Evolutionary conservation across 2,113 vertebrate genomes (phyloP).

Genomic region (Corapipo altera): DNA sequence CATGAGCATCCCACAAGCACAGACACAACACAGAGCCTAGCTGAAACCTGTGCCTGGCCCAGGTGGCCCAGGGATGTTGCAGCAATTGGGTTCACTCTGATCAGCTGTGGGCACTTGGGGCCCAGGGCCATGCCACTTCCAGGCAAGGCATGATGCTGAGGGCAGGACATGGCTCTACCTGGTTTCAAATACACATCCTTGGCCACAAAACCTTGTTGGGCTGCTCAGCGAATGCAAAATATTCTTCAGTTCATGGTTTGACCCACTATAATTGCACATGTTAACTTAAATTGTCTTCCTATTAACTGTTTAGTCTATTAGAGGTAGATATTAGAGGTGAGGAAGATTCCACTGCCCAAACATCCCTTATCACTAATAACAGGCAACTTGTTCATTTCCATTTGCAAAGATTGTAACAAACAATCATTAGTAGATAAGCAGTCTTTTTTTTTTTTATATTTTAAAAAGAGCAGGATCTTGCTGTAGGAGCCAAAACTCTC

Average conservation of each 20-base stretch:
- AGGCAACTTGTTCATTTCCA: background rate
- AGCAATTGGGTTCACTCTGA: background rate
- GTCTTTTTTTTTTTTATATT: background rate
- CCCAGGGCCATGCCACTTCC: background rate
- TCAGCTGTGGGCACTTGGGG: background rate
- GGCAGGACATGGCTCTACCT: rapidly evolving
- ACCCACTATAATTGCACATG: background rate
- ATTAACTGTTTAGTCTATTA: background rate
- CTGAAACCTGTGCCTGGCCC: background rate
- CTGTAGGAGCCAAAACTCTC: background rate
- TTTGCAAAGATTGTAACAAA: background rate
- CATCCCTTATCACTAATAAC: no score
- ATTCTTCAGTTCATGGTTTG: background rate
- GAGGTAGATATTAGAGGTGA: background rate
- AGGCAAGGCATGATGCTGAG: background rate
- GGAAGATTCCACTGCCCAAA: background rate
- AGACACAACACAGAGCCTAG: background rate
- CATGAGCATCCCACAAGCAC: background rate
- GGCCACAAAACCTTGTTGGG: background rate
- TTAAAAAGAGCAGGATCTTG: background rate
- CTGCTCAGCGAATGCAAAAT: background rate
- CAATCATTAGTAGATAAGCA: background rate
- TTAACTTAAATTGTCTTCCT: background rate
- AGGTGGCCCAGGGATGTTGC: background rate
- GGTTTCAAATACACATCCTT: background rate